These are phyloP conservation scores for Aphodius sticticus DNA, from an alignment of 2,888 invertebrate genomes.

Conservation along the genomic window DNA sequence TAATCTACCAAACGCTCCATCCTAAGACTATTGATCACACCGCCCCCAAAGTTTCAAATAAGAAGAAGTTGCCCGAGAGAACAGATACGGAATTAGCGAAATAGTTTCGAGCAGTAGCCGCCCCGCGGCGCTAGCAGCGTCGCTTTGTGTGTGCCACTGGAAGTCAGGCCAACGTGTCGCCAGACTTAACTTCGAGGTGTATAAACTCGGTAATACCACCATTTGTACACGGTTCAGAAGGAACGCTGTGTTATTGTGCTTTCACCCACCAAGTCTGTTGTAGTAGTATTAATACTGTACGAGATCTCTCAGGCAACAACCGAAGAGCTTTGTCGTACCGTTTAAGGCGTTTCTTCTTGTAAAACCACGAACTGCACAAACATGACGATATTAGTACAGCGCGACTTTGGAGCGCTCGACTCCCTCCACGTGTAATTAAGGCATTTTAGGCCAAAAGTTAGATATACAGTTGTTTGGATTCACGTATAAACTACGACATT, in stretches of 20 bases:
- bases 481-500: not conserved
- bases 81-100: not conserved
- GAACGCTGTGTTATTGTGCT: not conserved
- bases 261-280: not conserved
- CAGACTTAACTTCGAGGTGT: not conserved
- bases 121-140: not conserved
- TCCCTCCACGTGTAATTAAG: not conserved
- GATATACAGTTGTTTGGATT: not conserved
- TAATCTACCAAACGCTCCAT: not conserved
- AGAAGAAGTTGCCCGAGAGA: not conserved
- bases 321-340: not conserved
- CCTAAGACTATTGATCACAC: not conserved
- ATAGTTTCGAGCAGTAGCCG: not conserved
- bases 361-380: slow-evolving; percentile 4
- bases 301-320: not conserved
- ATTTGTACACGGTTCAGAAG: slow-evolving; percentile 4
- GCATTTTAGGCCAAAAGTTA: not conserved
- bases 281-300: not conserved
- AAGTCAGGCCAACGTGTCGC: not conserved
- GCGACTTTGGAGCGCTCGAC: not conserved
- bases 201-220: slow-evolving; percentile 4
- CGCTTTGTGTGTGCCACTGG: not conserved
- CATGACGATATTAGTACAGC: not conserved
- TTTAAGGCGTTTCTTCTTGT: not conserved
- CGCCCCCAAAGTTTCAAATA: not conserved